These are phyloP conservation scores for Sminthurides aquaticus DNA, from an alignment of 2,888 invertebrate genomes.

Conservation along the genomic window DNA sequence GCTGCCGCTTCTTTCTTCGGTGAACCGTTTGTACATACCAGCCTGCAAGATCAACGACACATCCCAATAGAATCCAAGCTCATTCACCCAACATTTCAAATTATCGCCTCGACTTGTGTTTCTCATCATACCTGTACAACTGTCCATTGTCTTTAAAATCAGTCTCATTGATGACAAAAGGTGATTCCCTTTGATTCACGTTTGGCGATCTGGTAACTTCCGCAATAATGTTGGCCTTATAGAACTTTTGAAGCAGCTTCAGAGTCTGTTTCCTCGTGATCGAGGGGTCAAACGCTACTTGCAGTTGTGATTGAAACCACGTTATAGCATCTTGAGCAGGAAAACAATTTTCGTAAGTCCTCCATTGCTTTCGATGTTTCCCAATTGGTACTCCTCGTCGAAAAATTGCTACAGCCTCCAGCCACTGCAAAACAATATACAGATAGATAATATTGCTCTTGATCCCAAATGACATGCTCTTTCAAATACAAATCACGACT, in stretches of 20 bases:
- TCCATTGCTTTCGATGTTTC: constrained; percentile 34
- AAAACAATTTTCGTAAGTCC: constrained; percentile 36
- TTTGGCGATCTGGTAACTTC: constrained; percentile 22
- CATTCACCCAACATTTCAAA: too few species aligned
- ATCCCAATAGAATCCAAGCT: too few species aligned
- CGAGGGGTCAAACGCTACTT: constrained; percentile 29
- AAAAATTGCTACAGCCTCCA: constrained; percentile 39
- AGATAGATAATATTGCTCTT: not conserved
- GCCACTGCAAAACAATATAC: constrained; percentile 31
- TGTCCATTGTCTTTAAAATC: constrained; percentile 40
- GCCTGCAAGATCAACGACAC: too few species aligned
- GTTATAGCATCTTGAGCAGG: constrained; percentile 35
- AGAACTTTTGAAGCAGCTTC: constrained; percentile 38
- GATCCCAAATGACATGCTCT: too few species aligned
- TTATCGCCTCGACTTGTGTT: too few species aligned
- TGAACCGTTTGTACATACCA: not conserved
- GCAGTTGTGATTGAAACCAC: constrained; percentile 37
- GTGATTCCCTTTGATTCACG: not conserved
- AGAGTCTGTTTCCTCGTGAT: constrained; percentile 35
- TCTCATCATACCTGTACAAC: constrained; percentile 35
- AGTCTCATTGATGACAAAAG: constrained; percentile 29
- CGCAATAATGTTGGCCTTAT: constrained; percentile 37
- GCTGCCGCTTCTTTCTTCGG: not conserved
- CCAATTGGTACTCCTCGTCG: constrained; percentile 35
- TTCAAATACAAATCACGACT: not conserved